phyloP scores from a whole-genome alignment of 1,140 invertebrate species.

The Campodea augens region DNA sequence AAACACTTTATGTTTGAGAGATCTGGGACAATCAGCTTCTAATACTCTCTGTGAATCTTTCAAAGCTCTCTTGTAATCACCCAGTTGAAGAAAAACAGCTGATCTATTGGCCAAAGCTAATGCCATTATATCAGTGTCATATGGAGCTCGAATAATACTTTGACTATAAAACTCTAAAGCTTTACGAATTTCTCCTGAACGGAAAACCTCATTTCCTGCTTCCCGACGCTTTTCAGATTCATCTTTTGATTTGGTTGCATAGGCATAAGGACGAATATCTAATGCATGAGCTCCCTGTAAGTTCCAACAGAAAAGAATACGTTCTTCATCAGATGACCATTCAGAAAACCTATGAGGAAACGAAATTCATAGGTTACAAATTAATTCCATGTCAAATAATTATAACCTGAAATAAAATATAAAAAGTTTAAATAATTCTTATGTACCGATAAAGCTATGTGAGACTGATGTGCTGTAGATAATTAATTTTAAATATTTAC shows the following conservation, averaged over 20 bases:
- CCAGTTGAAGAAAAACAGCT: background rate
- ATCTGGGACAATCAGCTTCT: background rate
- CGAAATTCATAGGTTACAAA: no score
- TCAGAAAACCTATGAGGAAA: no score
- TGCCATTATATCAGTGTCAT: background rate
- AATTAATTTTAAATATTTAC: no score
- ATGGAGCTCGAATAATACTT: background rate
- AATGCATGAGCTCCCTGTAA: background rate
- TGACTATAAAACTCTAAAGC: background rate
- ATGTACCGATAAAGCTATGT: no score
- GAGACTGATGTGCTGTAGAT: no score
- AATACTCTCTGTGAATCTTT: background rate
- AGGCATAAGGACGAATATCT: background rate
- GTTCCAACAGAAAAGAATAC: background rate
- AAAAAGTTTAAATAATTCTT: no score
- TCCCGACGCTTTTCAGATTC: background rate
- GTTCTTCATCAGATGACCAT: background rate
- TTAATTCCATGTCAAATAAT: no score
- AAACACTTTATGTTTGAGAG: background rate
- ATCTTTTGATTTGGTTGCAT: background rate
- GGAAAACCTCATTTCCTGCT: background rate
- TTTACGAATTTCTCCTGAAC: background rate
- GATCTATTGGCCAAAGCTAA: background rate
- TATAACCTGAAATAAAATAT: no score
- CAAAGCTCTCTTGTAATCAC: background rate